Percentiles rank a stretch among this genome's conserved stretches.
These are phyloP conservation scores for Discoglossus pictus DNA, from an alignment of 2,797 vertebrate genomes.

Conservation along the genomic window DNA sequence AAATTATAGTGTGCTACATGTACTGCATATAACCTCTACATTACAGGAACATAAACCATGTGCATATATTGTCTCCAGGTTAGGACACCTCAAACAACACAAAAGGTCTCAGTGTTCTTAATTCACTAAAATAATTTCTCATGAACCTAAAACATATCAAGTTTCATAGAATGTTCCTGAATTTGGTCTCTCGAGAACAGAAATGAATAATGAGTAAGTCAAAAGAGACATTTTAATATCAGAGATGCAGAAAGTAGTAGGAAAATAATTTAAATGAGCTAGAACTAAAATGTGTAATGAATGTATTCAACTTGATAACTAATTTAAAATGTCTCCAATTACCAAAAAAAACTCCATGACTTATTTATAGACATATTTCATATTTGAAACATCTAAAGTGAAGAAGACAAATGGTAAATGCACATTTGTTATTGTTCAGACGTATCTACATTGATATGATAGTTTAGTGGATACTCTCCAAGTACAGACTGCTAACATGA, in stretches of 20 bases:
- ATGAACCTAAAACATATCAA: constrained; percentile 24
- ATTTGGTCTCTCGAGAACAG: neutral
- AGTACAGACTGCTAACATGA: too few relatives aligned
- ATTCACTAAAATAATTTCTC: too few relatives aligned
- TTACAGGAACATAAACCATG: too few relatives aligned
- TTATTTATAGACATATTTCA: constrained; percentile 26
- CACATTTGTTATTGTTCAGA: constrained; percentile 32
- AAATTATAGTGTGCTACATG: too few relatives aligned
- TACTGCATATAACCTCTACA: too few relatives aligned
- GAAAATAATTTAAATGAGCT: constrained; percentile 16
- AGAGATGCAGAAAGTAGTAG: constrained; percentile 14
- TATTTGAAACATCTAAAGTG: neutral
- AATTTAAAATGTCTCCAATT: constrained; percentile 40
- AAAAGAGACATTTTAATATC: constrained; percentile 16
- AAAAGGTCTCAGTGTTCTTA: too few relatives aligned
- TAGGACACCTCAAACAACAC: too few relatives aligned
- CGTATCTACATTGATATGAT: too few relatives aligned
- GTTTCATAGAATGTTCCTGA: constrained; percentile 27
- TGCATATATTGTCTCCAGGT: too few relatives aligned
- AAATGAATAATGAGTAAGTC: constrained; percentile 21
- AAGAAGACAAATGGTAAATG: constrained; percentile 34
- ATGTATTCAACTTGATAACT: constrained; percentile 38
- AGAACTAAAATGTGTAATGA: constrained; percentile 18
- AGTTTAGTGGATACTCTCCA: too few relatives aligned
- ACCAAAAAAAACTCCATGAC: constrained; percentile 32